Evolutionary conservation across 2,888 invertebrate species (phyloP).

Genomic region (Xestia ashworthii): DNA sequence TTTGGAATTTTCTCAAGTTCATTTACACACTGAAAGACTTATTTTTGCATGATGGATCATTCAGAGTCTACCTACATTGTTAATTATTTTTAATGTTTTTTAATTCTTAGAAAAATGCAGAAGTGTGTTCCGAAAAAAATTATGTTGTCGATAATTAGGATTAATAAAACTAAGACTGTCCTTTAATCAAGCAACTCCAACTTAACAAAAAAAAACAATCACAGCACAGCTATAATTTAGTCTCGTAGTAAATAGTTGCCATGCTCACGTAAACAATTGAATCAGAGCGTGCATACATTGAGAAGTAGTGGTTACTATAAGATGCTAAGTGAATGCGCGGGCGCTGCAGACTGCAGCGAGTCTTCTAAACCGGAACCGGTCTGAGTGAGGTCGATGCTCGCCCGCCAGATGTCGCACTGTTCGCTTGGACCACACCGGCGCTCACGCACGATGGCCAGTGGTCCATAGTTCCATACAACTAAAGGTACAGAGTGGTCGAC

Average conservation of each 20-base stretch:
- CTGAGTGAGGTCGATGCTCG: constrained; percentile 76
- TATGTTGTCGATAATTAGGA: background rate
- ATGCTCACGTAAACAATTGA: constrained; percentile 75
- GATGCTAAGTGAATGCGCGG: constrained; percentile 66
- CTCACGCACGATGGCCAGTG: constrained; percentile 39
- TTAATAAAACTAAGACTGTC: background rate
- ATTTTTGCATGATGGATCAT: constrained; percentile 4
- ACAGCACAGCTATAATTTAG: constrained; percentile 29
- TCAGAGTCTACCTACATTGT: background rate
- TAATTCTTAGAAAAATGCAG: background rate
- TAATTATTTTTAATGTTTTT: background rate
- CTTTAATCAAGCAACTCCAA: background rate
- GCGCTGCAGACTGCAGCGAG: constrained; percentile 69
- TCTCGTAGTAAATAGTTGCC: constrained; percentile 63
- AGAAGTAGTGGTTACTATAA: constrained; percentile 56
- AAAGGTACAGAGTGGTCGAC: constrained; percentile 19
- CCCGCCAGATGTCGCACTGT: constrained; percentile 76
- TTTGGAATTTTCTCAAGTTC: constrained; percentile 12
- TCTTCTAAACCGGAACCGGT: constrained; percentile 63
- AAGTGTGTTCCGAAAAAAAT: background rate
- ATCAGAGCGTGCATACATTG: constrained; percentile 72
- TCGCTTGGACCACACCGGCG: constrained; percentile 65
- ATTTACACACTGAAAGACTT: background rate
- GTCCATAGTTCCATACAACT: constrained; percentile 22
- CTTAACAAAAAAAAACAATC: background rate